Conservation (phyloP, 2,113 vertebrate species). For the Amblyornis subalaris region DNA sequence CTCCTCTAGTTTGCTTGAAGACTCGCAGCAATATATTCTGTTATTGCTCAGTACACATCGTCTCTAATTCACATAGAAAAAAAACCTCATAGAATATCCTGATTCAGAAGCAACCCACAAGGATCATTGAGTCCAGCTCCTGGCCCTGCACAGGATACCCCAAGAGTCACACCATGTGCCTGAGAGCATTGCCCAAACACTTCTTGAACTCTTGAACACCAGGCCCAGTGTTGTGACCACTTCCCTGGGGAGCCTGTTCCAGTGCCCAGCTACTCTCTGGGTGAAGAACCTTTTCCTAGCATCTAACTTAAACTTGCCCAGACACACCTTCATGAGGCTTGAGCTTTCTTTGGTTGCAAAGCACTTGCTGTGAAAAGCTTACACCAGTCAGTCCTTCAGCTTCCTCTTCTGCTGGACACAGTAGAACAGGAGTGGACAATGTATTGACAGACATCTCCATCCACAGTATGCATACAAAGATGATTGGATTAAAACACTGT, state of each 20-base stretch:
- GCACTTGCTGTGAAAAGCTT: not conserved
- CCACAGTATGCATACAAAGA: rapidly evolving
- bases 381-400: not conserved
- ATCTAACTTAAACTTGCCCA: not conserved
- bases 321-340: not conserved
- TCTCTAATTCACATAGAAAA: not conserved
- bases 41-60: not conserved
- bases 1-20: not conserved
- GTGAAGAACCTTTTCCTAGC: not conserved
- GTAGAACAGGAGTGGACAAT: not conserved
- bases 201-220: not conserved
- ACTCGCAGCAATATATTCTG: not conserved
- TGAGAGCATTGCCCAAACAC: not conserved
- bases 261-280: not conserved
- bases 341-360: not conserved
- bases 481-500: not conserved
- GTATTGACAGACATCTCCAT: not conserved
- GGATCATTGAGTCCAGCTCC: not conserved
- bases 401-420: not conserved
- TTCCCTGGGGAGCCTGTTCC: not conserved
- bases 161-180: not conserved
- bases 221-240: not conserved
- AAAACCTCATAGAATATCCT: too few species aligned
- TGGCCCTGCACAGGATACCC: not conserved
- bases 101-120: not conserved